A percentile compares a stretch with the other conserved stretches of the same genome.
Evolutionary conservation across 2,113 vertebrate genomes (phyloP).

Genomic region (Coptodon rendalli): DNA sequence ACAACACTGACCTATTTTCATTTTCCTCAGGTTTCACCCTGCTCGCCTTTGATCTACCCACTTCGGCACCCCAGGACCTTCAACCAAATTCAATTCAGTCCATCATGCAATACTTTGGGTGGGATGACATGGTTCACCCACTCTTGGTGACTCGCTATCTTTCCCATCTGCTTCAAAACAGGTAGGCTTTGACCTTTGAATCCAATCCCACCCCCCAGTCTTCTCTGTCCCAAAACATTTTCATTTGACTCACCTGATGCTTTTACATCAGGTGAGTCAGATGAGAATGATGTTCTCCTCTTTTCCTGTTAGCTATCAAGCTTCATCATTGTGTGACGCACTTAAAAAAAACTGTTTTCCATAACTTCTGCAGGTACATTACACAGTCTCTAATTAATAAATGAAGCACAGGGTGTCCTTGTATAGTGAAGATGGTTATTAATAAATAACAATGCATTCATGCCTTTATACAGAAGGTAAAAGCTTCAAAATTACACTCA

Average conservation of each 20-base stretch:
- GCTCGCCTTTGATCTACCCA: conserved; percentile 85
- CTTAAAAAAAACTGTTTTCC: not conserved
- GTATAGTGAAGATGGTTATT: not conserved
- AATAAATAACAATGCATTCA: not conserved
- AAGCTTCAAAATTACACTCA: conserved; percentile 15
- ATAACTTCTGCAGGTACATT: not conserved
- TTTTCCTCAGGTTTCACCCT: conserved; percentile 84
- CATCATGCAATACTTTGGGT: conserved; percentile 89
- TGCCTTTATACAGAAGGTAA: not conserved
- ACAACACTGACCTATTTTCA: not conserved
- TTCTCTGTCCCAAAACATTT: not conserved
- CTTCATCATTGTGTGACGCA: not conserved
- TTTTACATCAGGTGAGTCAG: not conserved
- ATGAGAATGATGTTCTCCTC: not conserved
- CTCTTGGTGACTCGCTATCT: conserved; percentile 88
- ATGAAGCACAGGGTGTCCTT: conserved; percentile 12
- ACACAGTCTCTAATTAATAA: not conserved
- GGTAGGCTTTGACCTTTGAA: conserved; percentile 59
- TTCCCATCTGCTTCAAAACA: conserved; percentile 87
- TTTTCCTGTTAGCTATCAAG: not conserved
- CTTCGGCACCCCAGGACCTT: conserved; percentile 83
- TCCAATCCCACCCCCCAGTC: not conserved
- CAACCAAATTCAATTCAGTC: conserved; percentile 85
- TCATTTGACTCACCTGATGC: not conserved
- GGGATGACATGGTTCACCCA: conserved; percentile 93